Base-by-base conservation (phyloP, 2,113 vertebrate species). In the Nesospiza acunhae region DNA sequence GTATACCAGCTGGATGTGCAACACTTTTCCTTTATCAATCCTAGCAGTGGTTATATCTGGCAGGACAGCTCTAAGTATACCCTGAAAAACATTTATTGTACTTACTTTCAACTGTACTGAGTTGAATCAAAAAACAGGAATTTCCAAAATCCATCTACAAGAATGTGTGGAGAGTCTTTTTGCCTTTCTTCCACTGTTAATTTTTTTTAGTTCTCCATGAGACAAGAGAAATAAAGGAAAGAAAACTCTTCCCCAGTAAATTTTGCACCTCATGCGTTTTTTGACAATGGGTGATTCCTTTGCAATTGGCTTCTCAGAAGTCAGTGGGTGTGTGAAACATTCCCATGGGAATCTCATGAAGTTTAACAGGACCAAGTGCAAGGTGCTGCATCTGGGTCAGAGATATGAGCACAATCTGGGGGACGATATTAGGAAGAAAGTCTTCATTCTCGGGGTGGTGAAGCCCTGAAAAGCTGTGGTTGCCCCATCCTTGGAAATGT, bases 241-340 rank as follows among this genome's bases (percentile, higher is more conserved):
- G 33, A 24, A 11, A 76, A 52, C 23, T 21, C 28, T 78, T 84
- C 22, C 68, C 15, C 3, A 7, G 41, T 28, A 80, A 83, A 73
- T 60, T 15, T 26, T 52, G 15, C 47, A 56, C 6, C 15, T 39
- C 3, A 0, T 0, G 4, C 39, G 6, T 46, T 75, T 82, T 16
- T 53, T 75, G 39, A 47, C 12, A 58, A 23, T 27, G 13, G 24
- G 4, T 23, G 5, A 7, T 84, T 22, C 23, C 19, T 76, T 79
- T 87, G 62, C 24, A 52, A 18, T n/a, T 16, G 2, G 4, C 17
- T 85, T 85, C 42, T 84, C 44, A 76, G 44, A 76, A 17, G 31
- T 60, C 42, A 18, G 11, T 37, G 60, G 59, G 13, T 39, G 11
- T 85, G 58, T 15, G 11, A 49, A n/a, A 5, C 26, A 35, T 35